Evolutionary conservation across 2,888 invertebrate genomes (phyloP), one percentile per base, ranked within the genome.

Genomic region (Epicampocera succincta): DNA sequence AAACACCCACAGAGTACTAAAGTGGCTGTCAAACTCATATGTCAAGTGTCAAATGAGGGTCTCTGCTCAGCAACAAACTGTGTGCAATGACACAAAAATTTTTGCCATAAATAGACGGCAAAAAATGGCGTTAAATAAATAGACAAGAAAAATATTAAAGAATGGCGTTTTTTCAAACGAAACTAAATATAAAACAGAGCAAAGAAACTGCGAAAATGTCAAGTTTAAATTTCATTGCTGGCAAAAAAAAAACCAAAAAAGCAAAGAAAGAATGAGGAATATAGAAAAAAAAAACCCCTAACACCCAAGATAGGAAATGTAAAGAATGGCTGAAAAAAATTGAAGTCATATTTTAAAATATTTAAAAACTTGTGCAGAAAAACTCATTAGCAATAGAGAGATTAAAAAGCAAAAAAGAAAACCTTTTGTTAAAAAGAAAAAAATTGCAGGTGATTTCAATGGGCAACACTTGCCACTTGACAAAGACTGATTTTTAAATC

Each of bases 191-290:
- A 25, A n/a, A n/a, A 5, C 25, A 33, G 6, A 6, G 33, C 8
- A 66, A 75, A 75, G 78, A 75, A 77, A 84, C 84, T 85, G 52
- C 38, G 82, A 85, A 84, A 84, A 80, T 86, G 85, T 84, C 85
- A 86, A 84, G 84, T 85, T 84, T 83, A 84, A 85, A 85, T 85
- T 83, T 83, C 84, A 84, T 72, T 79, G 75, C 71, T 76, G 60
- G 77, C 78, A 60, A 83, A 76, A 60, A 71, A 19, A 25, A 38
- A 44, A 15, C 33, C 33, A 11, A 19, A 3, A 33, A 63, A 25
- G 19, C 33, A 9, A 11, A 40, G 1, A 33, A 63, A 25, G 19
- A 48, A 9, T 2, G 15, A n/a, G n/a, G n/a, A 42, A 65, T 11
- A 54, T 69, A 50, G 13, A 74, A 12, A 15, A 15, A 11, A 33